phyloP scores from a whole-genome alignment of 2,797 vertebrate genomes.

The Microctenopoma lineatum region DNA sequence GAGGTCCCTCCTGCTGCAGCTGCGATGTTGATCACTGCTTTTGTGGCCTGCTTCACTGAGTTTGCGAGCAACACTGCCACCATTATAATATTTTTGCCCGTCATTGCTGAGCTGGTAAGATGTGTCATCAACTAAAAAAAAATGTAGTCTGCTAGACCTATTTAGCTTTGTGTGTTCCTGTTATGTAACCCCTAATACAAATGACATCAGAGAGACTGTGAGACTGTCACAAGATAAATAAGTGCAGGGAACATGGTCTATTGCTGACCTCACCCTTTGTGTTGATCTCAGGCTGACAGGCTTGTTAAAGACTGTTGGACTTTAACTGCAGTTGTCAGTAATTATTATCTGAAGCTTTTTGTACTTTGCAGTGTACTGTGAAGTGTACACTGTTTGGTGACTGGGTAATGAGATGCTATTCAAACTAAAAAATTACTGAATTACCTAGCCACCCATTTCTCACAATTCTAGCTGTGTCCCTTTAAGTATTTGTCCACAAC shows the following conservation, averaged over 20 bases:
- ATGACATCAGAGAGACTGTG: not conserved
- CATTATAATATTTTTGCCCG: constrained; percentile 94
- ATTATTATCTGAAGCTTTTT: constrained; percentile 58
- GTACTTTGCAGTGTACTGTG: constrained; percentile 3
- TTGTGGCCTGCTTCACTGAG: constrained; percentile 94
- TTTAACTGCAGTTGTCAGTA: constrained; percentile 64
- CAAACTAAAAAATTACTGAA: too few relatives aligned
- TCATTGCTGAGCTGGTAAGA: constrained; percentile 94
- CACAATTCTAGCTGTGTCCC: too few relatives aligned
- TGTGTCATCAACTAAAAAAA: not conserved
- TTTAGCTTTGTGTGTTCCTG: not conserved
- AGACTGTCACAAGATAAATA: not conserved
- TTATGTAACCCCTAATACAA: not conserved
- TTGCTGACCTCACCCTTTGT: not conserved
- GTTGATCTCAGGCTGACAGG: constrained; percentile 12
- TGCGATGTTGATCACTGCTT: constrained; percentile 89
- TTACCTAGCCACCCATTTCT: not conserved
- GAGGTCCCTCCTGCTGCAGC: constrained; percentile 87
- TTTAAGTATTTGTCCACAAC: too few relatives aligned
- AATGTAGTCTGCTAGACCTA: not conserved
- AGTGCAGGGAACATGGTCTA: not conserved
- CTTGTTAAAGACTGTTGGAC: constrained; percentile 64
- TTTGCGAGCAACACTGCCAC: constrained; percentile 98
- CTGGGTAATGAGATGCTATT: not conserved
- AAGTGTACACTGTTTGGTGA: not conserved